Evolutionary conservation across 53 echinoderm and acorn worm genomes (phyloP).

Genomic region (Luidia sarsii): DNA sequence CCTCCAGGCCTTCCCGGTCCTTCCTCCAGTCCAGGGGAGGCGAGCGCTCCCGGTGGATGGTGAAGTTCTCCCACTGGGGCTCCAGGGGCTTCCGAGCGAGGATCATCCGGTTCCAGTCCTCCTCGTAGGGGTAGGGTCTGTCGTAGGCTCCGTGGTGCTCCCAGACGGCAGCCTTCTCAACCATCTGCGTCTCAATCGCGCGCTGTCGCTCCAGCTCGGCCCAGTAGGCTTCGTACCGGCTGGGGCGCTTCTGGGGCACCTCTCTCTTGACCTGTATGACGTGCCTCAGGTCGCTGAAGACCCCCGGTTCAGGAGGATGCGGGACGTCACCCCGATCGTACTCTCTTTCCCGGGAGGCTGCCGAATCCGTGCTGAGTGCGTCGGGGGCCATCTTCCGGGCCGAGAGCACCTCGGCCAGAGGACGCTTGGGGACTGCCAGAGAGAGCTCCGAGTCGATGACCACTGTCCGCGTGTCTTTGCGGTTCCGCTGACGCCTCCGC

Average conservation of each 20-base stretch:
- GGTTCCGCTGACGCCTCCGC: slow-evolving; percentile 48
- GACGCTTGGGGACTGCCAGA: slow-evolving; percentile 47
- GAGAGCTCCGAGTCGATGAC: slow-evolving; percentile 66
- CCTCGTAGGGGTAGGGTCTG: slow-evolving; percentile 60
- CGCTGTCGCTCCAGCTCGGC: slow-evolving; percentile 64
- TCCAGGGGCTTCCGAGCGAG: slow-evolving; percentile 50
- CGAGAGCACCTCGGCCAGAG: slow-evolving; percentile 54
- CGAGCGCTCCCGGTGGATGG: slow-evolving; percentile 76
- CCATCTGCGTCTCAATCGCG: slow-evolving; percentile 60
- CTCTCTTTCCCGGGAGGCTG: slow-evolving; percentile 38
- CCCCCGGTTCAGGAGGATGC: slow-evolving; percentile 38
- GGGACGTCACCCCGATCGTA: slow-evolving; percentile 27
- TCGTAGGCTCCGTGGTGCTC: slow-evolving; percentile 64
- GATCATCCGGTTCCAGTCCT: slow-evolving; percentile 62
- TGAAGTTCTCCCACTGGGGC: slow-evolving; percentile 73
- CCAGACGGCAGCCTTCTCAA: slow-evolving; percentile 57
- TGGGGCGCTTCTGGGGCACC: slow-evolving; percentile 41
- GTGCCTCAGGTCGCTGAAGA: slow-evolving; percentile 75
- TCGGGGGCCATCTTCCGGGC: slow-evolving; percentile 27
- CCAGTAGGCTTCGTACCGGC: slow-evolving; percentile 73
- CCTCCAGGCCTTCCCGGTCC: slow-evolving; percentile 10
- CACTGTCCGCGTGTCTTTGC: slow-evolving; percentile 78
- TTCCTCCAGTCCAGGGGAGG: slow-evolving; percentile 64
- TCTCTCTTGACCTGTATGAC: slow-evolving; percentile 93
- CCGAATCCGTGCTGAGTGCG: slow-evolving; percentile 31